phyloP scores from a whole-genome alignment of 2,797 vertebrate genomes.

The Geotria australis region DNA sequence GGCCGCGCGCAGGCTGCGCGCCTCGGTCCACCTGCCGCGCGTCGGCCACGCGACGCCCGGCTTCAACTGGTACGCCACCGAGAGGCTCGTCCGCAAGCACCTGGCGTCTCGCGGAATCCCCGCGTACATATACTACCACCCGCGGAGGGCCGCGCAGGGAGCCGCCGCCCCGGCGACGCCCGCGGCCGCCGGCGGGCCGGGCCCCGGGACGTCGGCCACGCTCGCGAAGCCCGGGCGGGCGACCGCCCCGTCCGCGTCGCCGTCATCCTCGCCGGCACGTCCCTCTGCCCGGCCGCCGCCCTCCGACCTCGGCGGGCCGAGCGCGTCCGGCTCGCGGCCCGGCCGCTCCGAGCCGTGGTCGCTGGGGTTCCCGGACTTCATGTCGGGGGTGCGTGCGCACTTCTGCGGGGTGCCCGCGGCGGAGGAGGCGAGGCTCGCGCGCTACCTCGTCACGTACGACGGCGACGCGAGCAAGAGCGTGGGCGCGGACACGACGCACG shows the following conservation, averaged over 20 bases:
- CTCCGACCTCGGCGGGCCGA: background rate
- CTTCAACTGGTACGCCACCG: conserved; percentile 84
- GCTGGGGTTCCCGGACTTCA: conserved; percentile 14
- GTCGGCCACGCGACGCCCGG: conserved; percentile 49
- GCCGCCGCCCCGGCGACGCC: too few relatives aligned
- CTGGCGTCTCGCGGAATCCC: conserved; percentile 30
- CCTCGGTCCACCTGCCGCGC: conserved; percentile 60
- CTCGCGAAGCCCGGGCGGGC: conserved; percentile 19
- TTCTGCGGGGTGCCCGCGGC: conserved; percentile 24
- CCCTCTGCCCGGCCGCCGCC: background rate
- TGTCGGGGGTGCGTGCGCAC: conserved; percentile 20
- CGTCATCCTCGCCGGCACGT: conserved; percentile 2
- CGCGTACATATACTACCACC: conserved; percentile 29
- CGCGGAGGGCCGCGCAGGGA: too few relatives aligned
- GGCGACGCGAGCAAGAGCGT: conserved; percentile 24
- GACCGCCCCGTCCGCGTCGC: conserved; percentile 3
- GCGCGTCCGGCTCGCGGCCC: background rate
- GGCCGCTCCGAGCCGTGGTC: background rate
- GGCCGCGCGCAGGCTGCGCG: conserved; percentile 13
- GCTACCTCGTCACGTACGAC: conserved; percentile 31
- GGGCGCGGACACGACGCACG: conserved; percentile 22
- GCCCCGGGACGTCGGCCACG: conserved; percentile 22
- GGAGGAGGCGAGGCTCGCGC: conserved; percentile 18
- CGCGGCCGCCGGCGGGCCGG: too few relatives aligned
- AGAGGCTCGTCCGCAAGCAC: conserved; percentile 51